Base-by-base conservation (phyloP, 2,797 vertebrate species). In the Propithecus deckenii region DNA sequence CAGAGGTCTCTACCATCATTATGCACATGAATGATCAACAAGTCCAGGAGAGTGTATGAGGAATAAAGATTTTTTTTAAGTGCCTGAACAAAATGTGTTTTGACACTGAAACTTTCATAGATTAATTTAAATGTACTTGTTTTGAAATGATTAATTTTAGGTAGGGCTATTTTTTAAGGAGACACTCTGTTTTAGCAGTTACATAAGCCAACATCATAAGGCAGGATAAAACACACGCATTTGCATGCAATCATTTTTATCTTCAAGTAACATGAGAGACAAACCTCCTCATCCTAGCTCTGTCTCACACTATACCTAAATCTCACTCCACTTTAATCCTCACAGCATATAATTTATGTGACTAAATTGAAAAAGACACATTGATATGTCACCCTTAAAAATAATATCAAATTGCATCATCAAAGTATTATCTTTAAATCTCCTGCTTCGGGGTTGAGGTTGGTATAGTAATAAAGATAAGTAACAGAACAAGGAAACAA, bases 351-450 rank as follows among this genome's bases (percentile, higher is more conserved):
- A 84, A 92, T 87, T 74, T 57, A 78, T 86, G 55, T 46, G 41
- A 89, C 4, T 72, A 55, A 67, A 67, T 3, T 59, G 35, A 25
- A 85, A 52, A 74, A 38, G 15, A 11, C 18, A n/a, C 2, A 69
- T 89, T 81, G 71, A 55, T 50, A 61, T 63, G 69, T 81, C 48
- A 72, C 1, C 7, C 6, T 86, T 81, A 97, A 59, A 15, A 83
- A 2, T 72, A 35, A 55, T 67, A 35, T 94, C 76, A 75, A 59
- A 72, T 52, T 4, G 2, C 38, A 75, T 90, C 38, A 48, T 61
- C 1, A 32, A 76, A 35, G 14, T 92, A 41, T 17, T 93, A 59
- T 72, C 10, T 67, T 86, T 67, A 79, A 96, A 76, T 95, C 7
- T 48, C 7, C 12, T 41, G 28, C 2, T 65, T 78, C 30, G 6